Evolutionary conservation across 2,797 vertebrate genomes (phyloP).

Genomic region (Botia kubotai): DNA sequence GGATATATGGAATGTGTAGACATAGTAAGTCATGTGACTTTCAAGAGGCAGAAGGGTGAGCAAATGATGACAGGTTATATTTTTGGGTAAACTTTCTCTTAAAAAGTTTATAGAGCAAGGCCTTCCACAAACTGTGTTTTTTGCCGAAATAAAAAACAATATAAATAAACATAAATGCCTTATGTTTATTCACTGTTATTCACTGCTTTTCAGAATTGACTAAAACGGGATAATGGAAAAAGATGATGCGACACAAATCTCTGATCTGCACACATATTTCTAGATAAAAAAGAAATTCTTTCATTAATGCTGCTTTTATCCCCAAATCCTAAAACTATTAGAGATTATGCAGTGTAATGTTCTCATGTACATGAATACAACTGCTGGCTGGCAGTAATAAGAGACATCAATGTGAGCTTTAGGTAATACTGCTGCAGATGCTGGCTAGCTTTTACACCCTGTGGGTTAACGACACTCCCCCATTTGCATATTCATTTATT

Average conservation of each 20-base stretch:
- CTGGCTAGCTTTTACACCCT: conserved; percentile 13
- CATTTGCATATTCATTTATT: conserved; percentile 48
- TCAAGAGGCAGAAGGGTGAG: no score
- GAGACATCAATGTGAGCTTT: conserved; percentile 23
- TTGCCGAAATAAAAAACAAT: no score
- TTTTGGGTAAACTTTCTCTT: no score
- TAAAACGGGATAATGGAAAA: no score
- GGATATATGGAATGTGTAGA: no score
- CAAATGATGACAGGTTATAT: no score
- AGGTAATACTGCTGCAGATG: conserved; percentile 35
- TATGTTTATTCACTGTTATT: no score
- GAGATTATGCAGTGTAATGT: neutral
- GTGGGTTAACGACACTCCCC: neutral
- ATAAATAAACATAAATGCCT: no score
- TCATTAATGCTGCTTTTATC: neutral
- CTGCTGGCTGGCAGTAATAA: neutral
- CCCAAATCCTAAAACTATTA: neutral
- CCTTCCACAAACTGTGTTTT: no score
- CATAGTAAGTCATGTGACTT: no score
- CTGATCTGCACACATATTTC: neutral
- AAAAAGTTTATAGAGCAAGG: no score
- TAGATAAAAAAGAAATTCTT: neutral
- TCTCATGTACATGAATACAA: conserved; percentile 4
- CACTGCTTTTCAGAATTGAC: no score
- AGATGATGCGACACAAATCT: neutral